Evolutionary conservation across 2,888 invertebrate species (phyloP), one percentile per base, ranked within the genome.

Genomic region (Pristionchus entomophagus): DNA sequence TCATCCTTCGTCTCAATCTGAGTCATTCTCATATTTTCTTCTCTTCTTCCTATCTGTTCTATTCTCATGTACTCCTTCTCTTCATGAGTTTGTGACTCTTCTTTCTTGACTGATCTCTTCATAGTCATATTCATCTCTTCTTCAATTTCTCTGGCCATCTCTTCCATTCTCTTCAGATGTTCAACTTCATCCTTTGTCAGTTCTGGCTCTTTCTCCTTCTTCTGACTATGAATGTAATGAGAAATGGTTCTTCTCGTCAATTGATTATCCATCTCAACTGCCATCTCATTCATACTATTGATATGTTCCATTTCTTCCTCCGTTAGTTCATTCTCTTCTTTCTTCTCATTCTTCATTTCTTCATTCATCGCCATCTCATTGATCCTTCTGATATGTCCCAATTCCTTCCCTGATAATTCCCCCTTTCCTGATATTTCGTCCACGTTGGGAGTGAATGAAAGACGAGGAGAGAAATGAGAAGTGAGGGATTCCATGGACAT

Each of bases 291-390:
- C 32, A 88, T 77, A 35, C 53, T 59, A 26, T 82, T 41, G 51
- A 87, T 88, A 29, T 87, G 86, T 45, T 87, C 87, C n/a, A 88
- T 45, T 73, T 90, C 89, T 81, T 88, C 88, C 32, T 88, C 82
- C 32, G 89, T 88, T 12, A 89, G 65, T 49, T 83, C 84, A 0
- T 77, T 59, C 3, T 49, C 62, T 38, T 41, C 41, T 17, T 77
- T 29, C 29, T 22, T 45, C 32, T 26, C 45, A 8, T 81, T n/a
- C 29, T 3, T 53, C 6, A 19, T 81, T 19, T 49, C 41, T 14
- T 5, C n/a, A 29, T 49, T 26, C 56, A 65, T 82, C 17, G 88
- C 89, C 86, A 87, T 87, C 62, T 82, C 78, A 1, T 59, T 53
- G 19, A 89, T 86, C 26, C 32, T 86, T 17, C 87, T 86, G 73